Evolutionary conservation across 1,140 invertebrate species (phyloP).

Genomic region (Trachymyrmex cornetzi): DNA sequence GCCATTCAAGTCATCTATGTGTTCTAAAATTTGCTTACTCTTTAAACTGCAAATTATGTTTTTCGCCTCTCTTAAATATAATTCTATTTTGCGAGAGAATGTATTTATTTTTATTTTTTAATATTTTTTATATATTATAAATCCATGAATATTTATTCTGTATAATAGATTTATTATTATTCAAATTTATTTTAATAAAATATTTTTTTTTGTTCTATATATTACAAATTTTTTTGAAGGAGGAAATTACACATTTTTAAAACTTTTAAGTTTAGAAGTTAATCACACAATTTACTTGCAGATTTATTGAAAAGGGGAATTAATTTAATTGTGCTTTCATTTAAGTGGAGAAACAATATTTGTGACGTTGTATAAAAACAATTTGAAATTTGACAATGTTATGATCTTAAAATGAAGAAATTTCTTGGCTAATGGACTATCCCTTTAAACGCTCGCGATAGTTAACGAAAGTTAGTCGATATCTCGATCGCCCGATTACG

Average conservation of each 20-base stretch:
- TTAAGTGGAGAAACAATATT: not conserved
- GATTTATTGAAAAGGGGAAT: not conserved
- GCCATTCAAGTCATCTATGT: not conserved
- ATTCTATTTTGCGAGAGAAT: not conserved
- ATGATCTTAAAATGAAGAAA: slow-evolving; percentile 29
- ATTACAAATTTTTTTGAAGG: not conserved
- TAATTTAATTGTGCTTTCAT: not conserved
- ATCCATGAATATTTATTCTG: not conserved
- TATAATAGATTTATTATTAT: not conserved
- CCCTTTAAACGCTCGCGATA: slow-evolving; percentile 44
- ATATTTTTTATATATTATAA: not conserved
- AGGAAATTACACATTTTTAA: no score
- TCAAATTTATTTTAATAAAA: not conserved
- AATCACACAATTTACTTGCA: not conserved
- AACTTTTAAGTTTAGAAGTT: not conserved
- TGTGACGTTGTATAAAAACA: not conserved
- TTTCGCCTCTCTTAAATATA: not conserved
- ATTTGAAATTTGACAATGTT: not conserved
- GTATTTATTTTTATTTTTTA: not conserved
- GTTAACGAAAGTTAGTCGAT: slow-evolving; percentile 52
- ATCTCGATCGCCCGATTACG: slow-evolving; percentile 54
- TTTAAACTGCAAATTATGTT: not conserved
- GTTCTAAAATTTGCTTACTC: not conserved
- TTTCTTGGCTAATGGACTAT: slow-evolving; percentile 36
- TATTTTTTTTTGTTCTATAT: not conserved